Evolutionary conservation across 1,140 invertebrate species (phyloP), one percentile per base, ranked within the genome.

Genomic region (Panagrolaimus sp.): DNA sequence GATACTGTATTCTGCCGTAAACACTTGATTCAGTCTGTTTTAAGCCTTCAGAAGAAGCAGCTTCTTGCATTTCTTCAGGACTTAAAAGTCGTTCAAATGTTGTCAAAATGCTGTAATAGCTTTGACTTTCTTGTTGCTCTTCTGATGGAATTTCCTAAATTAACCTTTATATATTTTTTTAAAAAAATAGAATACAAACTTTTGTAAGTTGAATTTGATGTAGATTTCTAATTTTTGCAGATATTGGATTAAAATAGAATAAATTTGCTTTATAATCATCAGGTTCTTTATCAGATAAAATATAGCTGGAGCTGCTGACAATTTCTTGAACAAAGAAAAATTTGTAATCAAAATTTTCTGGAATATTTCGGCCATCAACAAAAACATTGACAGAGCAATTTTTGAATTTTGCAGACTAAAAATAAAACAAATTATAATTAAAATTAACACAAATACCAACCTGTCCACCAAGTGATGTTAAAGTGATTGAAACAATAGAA

Each of bases 371-470:
- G 8, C 27, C 51, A 57, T 57, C 51, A 3, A 57, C 51, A 57
- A 27, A 25, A 2, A 16, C 51, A 27, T 20, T 27, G 2, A 57
- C 51, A 1, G 51, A 25, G n/a, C 51, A 57, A 13, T 57, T 57
- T 20, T 25, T 57, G 27, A 57, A 57, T 20, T 57, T 57, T n/a
- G 51, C 51, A 11, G 27, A 20, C 51, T 57, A 8, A 57, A 57
- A 3, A 23, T n/a, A n/a, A 23, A 57, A 11, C 5, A 25, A 4
- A 4, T 48, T 23, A 48, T 53, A 23, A 5, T 20, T 57, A 3
- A 57, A 16, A 16, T 25, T 4, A 4, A 38, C 7, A 7, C 8
- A 1, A 57, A 57, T 1, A 57, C 51, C n/a, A 57, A 57, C 51
- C 51, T 57, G 20, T 25, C 27, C 27, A 25, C 51, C 51, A 20